These are phyloP conservation scores for Meiosimyza platycephala DNA, from an alignment of 2,888 invertebrate genomes.

Conservation along the genomic window DNA sequence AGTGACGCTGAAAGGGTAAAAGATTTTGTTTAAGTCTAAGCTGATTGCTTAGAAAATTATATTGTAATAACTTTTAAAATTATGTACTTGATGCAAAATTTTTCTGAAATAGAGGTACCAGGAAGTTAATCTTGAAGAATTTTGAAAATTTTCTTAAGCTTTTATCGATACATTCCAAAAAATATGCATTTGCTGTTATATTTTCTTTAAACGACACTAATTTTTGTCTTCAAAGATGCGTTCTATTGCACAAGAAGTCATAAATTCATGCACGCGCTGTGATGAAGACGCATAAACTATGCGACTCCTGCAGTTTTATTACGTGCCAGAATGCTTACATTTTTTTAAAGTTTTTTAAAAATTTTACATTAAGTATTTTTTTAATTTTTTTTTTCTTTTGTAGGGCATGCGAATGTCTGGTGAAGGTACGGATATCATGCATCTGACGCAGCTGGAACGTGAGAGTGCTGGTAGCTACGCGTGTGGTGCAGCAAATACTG, in stretches of 20 bases:
- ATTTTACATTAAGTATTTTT: conserved; percentile 4
- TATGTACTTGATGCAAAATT: too few species aligned
- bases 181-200: neutral
- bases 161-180: neutral
- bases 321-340: neutral
- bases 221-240: too few species aligned
- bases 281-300: neutral
- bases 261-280: neutral
- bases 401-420: conserved; percentile 69
- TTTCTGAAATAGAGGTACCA: too few species aligned
- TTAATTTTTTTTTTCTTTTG: conserved; percentile 12
- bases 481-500: conserved; percentile 83
- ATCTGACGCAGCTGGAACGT: conserved; percentile 76
- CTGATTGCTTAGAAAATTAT: too few species aligned
- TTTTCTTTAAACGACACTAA: neutral
- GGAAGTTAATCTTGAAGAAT: neutral
- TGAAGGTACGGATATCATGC: conserved; percentile 70
- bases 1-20: too few species aligned
- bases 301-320: neutral
- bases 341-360: conserved; percentile 5
- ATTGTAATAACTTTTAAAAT: too few species aligned
- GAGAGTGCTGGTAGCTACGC: conserved; percentile 82
- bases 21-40: too few species aligned
- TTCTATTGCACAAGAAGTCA: neutral
- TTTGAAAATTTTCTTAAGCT: neutral